Base-by-base conservation (phyloP, 2,113 vertebrate genomes). In the Pedetes capensis region DNA sequence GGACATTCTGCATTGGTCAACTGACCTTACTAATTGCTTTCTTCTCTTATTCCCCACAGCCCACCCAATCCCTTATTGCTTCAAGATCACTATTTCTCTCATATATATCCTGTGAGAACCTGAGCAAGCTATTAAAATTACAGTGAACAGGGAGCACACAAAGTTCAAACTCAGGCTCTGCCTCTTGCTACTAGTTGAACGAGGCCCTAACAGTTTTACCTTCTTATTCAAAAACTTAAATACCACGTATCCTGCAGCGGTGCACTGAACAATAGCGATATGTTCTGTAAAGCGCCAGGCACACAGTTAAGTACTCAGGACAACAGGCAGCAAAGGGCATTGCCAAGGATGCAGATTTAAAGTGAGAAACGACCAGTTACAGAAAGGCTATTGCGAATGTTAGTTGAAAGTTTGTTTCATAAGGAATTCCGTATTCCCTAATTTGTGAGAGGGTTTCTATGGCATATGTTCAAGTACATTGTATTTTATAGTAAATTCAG, bases 61-160 rank as follows among this genome's bases (percentile, higher is more conserved):
- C 44, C 13, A 34, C 20, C 37, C 37, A 79, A 18, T 42, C 29
- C 25, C 16, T 8, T 25, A 34, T 13, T 11, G 17, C 57, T 39
- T 61, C 25, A 39, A 32, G 42, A 27, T 72, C 29, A 53, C 14
- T 69, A 14, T 66, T 57, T 78, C 57, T 74, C 51, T 23, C 84
- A 17, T 2, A 25, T 61, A 27, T 3, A 1, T 78, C 61, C 71
- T 27, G 1, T 17, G 29, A 47, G 22, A 37, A 34, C 5, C 10
- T 5, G 29, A 32, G 5, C 14, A 57, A 27, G 55, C 20, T 61
- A 34, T 6, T 20, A 25, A 37, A 76, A 44, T 39, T 5, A 39
- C 32, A 9, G 0, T 2, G 18, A 12, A 17, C 18, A 7, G 1
- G 2, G 18, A 6, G 17, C 16, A 59, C 51, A 37, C 8, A 49